phyloP scores from a whole-genome alignment of 2,888 invertebrate species.

The Elysia crispata region DNA sequence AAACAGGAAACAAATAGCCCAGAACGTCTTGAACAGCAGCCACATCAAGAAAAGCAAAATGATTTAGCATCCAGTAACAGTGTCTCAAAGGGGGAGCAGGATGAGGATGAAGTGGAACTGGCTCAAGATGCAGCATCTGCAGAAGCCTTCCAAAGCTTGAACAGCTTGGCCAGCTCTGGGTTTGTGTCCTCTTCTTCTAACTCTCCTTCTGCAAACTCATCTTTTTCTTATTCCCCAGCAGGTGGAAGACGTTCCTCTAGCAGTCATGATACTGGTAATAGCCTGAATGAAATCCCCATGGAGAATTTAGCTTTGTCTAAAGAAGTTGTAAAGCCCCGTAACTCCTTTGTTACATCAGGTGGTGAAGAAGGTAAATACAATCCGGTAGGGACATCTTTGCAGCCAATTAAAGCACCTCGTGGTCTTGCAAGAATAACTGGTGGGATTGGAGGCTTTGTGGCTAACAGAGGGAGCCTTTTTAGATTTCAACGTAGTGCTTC shows the following conservation, averaged over 20 bases:
- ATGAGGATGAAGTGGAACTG: conserved; percentile 53
- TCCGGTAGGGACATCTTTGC: conserved; percentile 24
- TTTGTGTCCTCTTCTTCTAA: conserved; percentile 38
- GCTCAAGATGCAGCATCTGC: conserved; percentile 72
- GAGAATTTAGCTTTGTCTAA: conserved; percentile 70
- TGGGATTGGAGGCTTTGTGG: no score
- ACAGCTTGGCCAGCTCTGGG: conserved; percentile 53
- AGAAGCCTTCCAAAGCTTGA: conserved; percentile 71
- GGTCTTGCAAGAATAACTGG: no score
- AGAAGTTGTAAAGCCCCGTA: conserved; percentile 56
- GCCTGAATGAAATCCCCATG: conserved; percentile 74
- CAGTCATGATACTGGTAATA: conserved; percentile 43
- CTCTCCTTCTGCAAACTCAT: conserved; percentile 41
- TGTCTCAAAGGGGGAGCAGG: not conserved
- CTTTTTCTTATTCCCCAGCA: conserved; percentile 49
- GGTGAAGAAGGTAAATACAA: conserved; percentile 10
- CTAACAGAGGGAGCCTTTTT: conserved; percentile 24
- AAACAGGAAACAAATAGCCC: no score
- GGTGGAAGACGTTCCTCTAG: conserved; percentile 54
- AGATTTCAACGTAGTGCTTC: conserved; percentile 46
- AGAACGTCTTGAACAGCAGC: not conserved
- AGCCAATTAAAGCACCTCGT: conserved; percentile 51
- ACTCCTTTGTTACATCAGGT: conserved; percentile 3
- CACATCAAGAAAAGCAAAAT: not conserved
- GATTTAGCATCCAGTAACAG: not conserved